Conservation (phyloP, 2,888 invertebrate genomes). For the Pristionchus arcanus region DNA sequence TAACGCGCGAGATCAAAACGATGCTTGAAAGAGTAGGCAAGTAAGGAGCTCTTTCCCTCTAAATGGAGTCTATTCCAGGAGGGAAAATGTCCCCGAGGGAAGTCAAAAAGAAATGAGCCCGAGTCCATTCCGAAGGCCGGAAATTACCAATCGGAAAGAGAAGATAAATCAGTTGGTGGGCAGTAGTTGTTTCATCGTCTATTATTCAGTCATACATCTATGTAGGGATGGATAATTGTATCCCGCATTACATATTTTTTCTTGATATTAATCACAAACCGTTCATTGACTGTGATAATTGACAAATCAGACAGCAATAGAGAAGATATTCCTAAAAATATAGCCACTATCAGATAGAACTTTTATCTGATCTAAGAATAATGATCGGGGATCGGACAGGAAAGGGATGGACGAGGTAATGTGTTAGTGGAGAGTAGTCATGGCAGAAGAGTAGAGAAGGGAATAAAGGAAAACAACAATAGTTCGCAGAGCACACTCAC, state of each 20-base stretch:
- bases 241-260: background rate
- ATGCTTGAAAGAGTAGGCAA: background rate
- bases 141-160: constrained; percentile 16
- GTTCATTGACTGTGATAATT: background rate
- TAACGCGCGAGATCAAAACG: background rate
- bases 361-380: background rate
- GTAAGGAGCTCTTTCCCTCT: background rate
- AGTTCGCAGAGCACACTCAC: constrained; percentile 40
- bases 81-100: background rate
- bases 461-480: constrained; percentile 14
- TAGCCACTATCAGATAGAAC: constrained; percentile 13
- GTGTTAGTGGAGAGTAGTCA: background rate
- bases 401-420: background rate
- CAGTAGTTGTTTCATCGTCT: background rate
- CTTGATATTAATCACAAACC: background rate
- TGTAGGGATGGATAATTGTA: background rate
- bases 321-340: constrained; percentile 14
- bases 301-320: background rate
- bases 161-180: background rate
- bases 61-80: constrained; percentile 6
- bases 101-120: constrained; percentile 4
- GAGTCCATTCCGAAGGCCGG: background rate
- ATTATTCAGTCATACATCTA: background rate
- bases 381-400: background rate
- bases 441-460: background rate